These are phyloP conservation scores for Botia kubotai DNA, from an alignment of 2,797 vertebrate species.

Conservation along the genomic window DNA sequence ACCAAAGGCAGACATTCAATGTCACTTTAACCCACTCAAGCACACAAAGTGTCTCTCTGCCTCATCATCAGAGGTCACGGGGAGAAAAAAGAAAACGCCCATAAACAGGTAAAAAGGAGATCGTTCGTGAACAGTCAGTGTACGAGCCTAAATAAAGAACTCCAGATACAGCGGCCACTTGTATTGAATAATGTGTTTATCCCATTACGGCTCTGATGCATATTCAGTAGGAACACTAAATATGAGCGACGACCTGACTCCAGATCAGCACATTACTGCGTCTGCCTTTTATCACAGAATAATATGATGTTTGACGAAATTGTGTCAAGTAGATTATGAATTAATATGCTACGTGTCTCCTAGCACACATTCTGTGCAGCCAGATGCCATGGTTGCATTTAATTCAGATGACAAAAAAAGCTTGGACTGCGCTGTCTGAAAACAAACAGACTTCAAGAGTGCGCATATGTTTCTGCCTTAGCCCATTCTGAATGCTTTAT, in stretches of 20 bases:
- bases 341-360: slow-evolving; percentile 73
- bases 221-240: slow-evolving; percentile 78
- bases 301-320: slow-evolving; percentile 78
- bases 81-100: background rate
- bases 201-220: slow-evolving; percentile 73
- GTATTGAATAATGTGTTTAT: slow-evolving; percentile 80
- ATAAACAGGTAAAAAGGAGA: slow-evolving; percentile 31
- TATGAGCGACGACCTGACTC: slow-evolving; percentile 69
- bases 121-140: slow-evolving; percentile 63
- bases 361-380: slow-evolving; percentile 56
- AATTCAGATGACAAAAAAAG: slow-evolving; percentile 42
- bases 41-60: slow-evolving; percentile 21
- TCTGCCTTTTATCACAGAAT: slow-evolving; percentile 75
- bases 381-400: slow-evolving; percentile 62
- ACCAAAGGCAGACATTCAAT: slow-evolving; percentile 70
- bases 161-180: slow-evolving; percentile 68
- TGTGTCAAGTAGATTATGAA: slow-evolving; percentile 80
- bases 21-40: slow-evolving; percentile 55
- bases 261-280: slow-evolving; percentile 75
- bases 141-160: slow-evolving; percentile 70
- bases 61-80: slow-evolving; percentile 20
- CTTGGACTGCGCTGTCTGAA: background rate
- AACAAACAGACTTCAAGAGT: slow-evolving; percentile 28
- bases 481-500: slow-evolving; percentile 7
- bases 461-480: slow-evolving; percentile 20